Evolutionary conservation across 2,888 invertebrate species (phyloP), one percentile per base, ranked within the genome.

Genomic region (Plemyria rubiginata): DNA sequence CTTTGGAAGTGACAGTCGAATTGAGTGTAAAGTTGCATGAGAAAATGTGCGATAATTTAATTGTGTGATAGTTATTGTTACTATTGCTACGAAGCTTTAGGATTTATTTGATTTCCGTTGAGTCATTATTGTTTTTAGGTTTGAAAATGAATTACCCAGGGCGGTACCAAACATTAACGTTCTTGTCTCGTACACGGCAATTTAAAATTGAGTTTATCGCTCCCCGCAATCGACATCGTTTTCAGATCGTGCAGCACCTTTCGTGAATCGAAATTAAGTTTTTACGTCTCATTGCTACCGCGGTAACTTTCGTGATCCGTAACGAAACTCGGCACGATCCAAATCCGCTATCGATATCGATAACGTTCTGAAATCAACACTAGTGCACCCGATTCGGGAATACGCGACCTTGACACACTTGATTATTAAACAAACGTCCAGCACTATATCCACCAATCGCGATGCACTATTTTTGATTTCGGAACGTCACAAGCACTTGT

Each of bases 401-500:
- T 52, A 64, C 66, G 55, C 57, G 54, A 68, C 58, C 60, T 67
- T 58, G 58, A 65, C 53, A 66, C 68, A n/a, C n/a, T n/a, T n/a
- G n/a, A n/a, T 53, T 32, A 12, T 53, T 49, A 11, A 15, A 22
- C 11, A 60, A 67, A 65, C 40, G 57, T 71, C 65, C 68, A 63
- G 58, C 67, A 68, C 67, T 70, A 66, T 41, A 49, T 64, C 58
- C 63, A 59, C 54, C 22, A 56, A 66, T 78, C 76, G 78, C 71
- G 78, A 71, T 79, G 81, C 82, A 79, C 80, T 73, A 67, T 78
- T 80, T 22, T 80, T 85, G 88, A 90, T 89, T 90, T 88, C 84
- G 66, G 88, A 88, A 88, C 83, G 82, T 82, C 87, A 87, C 87
- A 78, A 76, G 66, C 87, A 88, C 87, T 87, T 82, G 79, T 83